Evolutionary conservation across 2,888 invertebrate species (phyloP), one percentile per base, ranked within the genome.

Genomic region (Himalopsyche tibetana): DNA sequence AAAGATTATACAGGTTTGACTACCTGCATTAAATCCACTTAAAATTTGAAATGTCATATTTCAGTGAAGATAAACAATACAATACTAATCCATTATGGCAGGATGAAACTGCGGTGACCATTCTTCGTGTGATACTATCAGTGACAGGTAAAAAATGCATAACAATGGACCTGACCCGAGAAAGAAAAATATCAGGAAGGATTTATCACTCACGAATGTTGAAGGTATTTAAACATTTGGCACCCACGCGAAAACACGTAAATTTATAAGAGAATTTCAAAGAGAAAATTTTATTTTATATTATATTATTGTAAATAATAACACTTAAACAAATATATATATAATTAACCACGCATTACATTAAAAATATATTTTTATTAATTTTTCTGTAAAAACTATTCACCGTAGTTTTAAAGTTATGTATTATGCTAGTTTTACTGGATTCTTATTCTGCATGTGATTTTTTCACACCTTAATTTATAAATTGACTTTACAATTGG

Each of bases 31-130:
- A 56, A 56, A 19, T 63, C 63, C 63, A 63, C 63, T 63, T 28
- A 38, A 80, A 80, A 80, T 80, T 17, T 38, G 12, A 80, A 42
- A 80, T 36, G 80, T 40, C 80, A 80, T 80, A 80, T 80, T 80
- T 80, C 80, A 80, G 80, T 40, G n/a, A 42, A 80, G 80, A 80
- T 80, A 80, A 80, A 80, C 80, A 63, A 63, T 63, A 82, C 85
- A 85, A 55, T 63, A 85, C 83, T 85, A 85, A 85, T 85, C 85
- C 83, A 85, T 85, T 85, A 85, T 79, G 38, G 51, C 69, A 56
- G 80, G 85, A 80, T 17, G 17, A 28, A 17, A 79, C 63, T 82
- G 79, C 38, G 80, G 82, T 80, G 84, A 84, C 80, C 81, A 45
- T 55, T 80, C 42, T 80, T 83, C 83, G 45, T 74, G 28, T 40